These are phyloP conservation scores for Anseranas semipalmata DNA, from an alignment of 2,113 vertebrate genomes.

Conservation along the genomic window DNA sequence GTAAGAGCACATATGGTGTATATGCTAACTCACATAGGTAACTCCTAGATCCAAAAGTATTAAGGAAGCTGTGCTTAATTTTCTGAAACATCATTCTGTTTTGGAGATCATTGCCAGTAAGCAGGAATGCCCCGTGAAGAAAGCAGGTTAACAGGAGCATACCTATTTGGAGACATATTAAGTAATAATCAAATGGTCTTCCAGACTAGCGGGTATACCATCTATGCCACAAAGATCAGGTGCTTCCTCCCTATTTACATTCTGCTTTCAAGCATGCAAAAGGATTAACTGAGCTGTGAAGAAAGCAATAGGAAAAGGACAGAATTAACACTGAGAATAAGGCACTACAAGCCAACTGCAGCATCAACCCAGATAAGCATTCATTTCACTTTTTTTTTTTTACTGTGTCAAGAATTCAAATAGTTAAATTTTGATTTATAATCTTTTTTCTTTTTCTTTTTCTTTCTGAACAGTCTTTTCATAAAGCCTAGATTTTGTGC, in stretches of 20 bases:
- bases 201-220: background rate
- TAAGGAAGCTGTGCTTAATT: background rate
- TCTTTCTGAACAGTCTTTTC: background rate
- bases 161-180: background rate
- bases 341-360: background rate
- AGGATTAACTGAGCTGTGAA: background rate
- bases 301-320: background rate
- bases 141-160: background rate
- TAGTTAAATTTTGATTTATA: background rate
- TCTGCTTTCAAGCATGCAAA: background rate
- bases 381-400: background rate
- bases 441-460: too few relatives aligned
- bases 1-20: background rate
- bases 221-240: background rate
- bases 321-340: background rate
- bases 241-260: background rate
- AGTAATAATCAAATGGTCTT: conserved; percentile 6
- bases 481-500: background rate
- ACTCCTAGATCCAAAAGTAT: background rate
- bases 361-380: background rate
- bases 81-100: conserved; percentile 2
- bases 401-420: background rate
- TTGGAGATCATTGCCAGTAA: background rate
- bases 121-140: background rate
- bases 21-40: background rate